Base-by-base conservation (phyloP, 2,113 vertebrate species). In the Pedionomus torquatus region DNA sequence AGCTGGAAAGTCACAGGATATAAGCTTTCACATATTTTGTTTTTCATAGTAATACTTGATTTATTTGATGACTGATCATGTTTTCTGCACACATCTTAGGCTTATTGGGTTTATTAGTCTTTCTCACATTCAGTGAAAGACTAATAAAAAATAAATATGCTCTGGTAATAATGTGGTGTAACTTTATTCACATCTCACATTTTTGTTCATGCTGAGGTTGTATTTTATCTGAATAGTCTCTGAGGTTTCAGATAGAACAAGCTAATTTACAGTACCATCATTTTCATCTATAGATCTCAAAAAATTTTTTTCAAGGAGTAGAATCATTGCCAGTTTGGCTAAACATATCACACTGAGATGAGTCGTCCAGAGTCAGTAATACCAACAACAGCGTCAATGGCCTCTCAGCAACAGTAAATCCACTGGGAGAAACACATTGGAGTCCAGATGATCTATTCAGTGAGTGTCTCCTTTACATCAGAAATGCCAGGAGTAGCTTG, bases 111-210 rank as follows among this genome's bases (percentile, higher is more conserved):
- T 89, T 93, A 84, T 91, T 91, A 93, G 25, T 60, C 55, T 82
- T 94, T 91, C 39, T 87, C 35, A 60, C 26, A 76, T 81, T 83
- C 57, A 81, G 26, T 66, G 39, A 70, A 87, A 92, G 55, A 68
- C 28, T 71, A 87, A 90, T 85, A 83, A 94, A 90, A 93, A 84
- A 72, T 63, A 83, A 92, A 93, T 86, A 84, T 46, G 5, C 15
- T 82, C 26, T 91, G 31, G 4, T 71, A 89, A 65, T 71, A 75
- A 55, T 16, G 14, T 75, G 3, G 14, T 68, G 24, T 49, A 75
- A 55, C 48, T 81, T 66, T 63, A 66, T 55, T 64, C 13, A 0
- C 11, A 84, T 85, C 44, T 72, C 35, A 81, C 5, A 17, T 84
- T 76, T 80, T 85, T 85, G 31, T 86, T 80, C 70, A 12, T 21